A percentile compares a stretch with the other conserved stretches of the same genome.
phyloP scores from a whole-genome alignment of 2,113 vertebrate genomes.

The Hylia prasina region DNA sequence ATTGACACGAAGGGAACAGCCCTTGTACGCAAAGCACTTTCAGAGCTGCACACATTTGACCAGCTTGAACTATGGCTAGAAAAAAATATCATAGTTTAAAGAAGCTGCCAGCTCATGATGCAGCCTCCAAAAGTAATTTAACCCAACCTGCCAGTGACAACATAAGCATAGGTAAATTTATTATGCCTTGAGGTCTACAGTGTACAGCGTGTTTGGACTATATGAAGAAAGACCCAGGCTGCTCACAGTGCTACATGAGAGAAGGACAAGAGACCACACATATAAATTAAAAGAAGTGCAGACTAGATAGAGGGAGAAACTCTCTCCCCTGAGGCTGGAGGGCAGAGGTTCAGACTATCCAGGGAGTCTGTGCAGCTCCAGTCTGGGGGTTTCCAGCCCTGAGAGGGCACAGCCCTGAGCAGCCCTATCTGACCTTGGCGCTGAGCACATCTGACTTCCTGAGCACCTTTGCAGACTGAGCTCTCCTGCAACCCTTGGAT shows the following conservation, averaged over 20 bases:
- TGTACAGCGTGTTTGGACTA: rapidly evolving
- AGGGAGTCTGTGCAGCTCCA: not conserved
- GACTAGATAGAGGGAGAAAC: not conserved
- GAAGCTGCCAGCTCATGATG: not conserved
- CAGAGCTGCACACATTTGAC: not conserved
- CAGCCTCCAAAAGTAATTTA: not conserved
- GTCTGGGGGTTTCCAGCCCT: rapidly evolving
- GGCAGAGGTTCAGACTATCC: not conserved
- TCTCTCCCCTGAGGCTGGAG: rapidly evolving
- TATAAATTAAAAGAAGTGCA: not conserved
- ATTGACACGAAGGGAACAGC: not conserved
- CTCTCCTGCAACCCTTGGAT: not conserved
- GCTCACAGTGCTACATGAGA: not conserved
- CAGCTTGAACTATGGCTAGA: not conserved
- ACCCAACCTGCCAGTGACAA: not conserved
- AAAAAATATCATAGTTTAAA: not conserved
- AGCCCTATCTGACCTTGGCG: rapidly evolving
- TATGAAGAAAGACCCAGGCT: not conserved
- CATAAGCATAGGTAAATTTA: not conserved
- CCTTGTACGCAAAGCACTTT: not conserved
- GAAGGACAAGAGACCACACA: not conserved
- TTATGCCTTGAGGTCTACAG: not conserved
- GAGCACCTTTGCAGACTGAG: not conserved
- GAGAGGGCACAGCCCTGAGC: not conserved
- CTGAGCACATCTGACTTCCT: not conserved